A percentile compares a stretch with the other conserved stretches of the same genome.
phyloP scores from a whole-genome alignment of 2,797 vertebrate species.

The Clamator glandarius region DNA sequence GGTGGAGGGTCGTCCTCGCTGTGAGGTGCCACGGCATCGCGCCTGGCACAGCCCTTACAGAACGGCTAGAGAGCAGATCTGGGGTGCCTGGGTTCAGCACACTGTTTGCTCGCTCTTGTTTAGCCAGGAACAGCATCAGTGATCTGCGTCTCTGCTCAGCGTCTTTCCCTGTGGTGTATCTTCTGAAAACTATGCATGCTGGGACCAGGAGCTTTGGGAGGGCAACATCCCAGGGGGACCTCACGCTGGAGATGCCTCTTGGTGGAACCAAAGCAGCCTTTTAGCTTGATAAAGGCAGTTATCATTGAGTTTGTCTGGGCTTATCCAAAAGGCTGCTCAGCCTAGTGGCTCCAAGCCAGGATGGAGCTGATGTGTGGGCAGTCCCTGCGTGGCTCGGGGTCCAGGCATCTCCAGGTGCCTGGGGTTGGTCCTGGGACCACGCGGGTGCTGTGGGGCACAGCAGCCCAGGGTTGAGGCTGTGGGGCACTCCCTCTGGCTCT shows the following conservation, averaged over 20 bases:
- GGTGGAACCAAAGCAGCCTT: neutral
- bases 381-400: neutral
- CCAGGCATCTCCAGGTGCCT: neutral
- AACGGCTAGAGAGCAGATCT: neutral
- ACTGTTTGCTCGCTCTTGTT: neutral
- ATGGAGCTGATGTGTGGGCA: accelerated
- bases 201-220: neutral
- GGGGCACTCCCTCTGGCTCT: neutral
- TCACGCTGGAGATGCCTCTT: neutral
- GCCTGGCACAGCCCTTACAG: neutral
- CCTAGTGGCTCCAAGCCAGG: accelerated
- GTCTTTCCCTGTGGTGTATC: neutral
- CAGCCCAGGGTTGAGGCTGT: neutral
- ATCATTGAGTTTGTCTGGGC: neutral
- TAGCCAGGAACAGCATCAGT: neutral
- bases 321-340: neutral
- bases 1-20: neutral
- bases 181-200: accelerated
- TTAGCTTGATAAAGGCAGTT: neutral
- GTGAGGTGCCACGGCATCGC: accelerated
- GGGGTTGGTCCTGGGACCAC: accelerated
- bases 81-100: neutral
- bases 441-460: neutral
- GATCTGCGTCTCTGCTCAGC: accelerated
- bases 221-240: accelerated